Evolutionary conservation across 1,140 invertebrate species (phyloP).

Genomic region (Neuroterus valhalla): DNA sequence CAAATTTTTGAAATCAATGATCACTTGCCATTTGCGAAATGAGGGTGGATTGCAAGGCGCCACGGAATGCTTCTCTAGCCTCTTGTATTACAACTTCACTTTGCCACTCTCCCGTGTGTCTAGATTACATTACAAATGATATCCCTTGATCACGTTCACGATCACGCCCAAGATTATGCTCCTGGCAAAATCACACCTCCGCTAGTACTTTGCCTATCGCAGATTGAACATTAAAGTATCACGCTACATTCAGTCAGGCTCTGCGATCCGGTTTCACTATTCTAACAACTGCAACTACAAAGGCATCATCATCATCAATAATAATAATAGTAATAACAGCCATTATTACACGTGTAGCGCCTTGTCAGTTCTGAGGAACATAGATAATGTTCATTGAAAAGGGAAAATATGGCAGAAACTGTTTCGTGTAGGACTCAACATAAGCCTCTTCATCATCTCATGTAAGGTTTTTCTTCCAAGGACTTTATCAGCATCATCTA

Average conservation of each 20-base stretch:
- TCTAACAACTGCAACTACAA: not conserved
- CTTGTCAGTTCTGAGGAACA: not conserved
- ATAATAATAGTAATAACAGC: conserved; percentile 16
- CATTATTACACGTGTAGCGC: conserved; percentile 7
- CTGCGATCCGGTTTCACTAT: conserved; percentile 1
- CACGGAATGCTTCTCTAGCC: conserved; percentile 48
- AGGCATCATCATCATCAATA: conserved; percentile 14
- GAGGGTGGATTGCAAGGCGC: conserved; percentile 33
- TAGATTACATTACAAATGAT: conserved; percentile 48
- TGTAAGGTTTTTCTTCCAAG: not conserved
- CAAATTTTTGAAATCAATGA: conserved; percentile 44
- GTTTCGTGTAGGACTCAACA: not conserved
- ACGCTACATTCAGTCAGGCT: not conserved
- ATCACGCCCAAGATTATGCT: conserved; percentile 45
- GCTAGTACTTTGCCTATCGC: conserved; percentile 9
- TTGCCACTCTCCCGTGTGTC: conserved; percentile 34
- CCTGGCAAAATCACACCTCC: conserved; percentile 16
- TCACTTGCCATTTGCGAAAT: conserved; percentile 45
- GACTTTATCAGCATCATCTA: conserved; percentile 22
- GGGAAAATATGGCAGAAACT: not conserved
- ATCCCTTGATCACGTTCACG: conserved; percentile 32
- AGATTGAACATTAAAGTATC: conserved; percentile 7
- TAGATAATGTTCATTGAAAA: not conserved
- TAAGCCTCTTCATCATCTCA: conserved; percentile 27
- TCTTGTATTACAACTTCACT: conserved; percentile 44